These are phyloP conservation scores for Ectobius pallidus DNA, from an alignment of 2,888 invertebrate genomes.

Conservation along the genomic window DNA sequence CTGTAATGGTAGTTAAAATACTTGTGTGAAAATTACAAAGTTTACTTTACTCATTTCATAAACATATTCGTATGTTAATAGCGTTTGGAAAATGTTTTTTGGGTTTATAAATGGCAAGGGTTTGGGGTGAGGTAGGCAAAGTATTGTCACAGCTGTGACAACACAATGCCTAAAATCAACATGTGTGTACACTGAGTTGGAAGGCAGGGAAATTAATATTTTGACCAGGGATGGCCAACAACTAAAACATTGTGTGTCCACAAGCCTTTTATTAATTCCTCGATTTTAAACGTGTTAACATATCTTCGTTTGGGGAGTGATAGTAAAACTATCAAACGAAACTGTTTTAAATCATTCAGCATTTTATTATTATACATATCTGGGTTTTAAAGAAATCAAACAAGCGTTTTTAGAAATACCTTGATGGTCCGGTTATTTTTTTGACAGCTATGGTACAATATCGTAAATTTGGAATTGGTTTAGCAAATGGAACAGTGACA, in stretches of 20 bases:
- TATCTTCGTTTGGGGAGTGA: background rate
- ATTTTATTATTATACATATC: conserved; percentile 25
- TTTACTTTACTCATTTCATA: too few relatives aligned
- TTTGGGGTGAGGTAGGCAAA: conserved; percentile 1
- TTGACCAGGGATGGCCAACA: background rate
- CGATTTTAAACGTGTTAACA: background rate
- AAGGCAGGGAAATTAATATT: background rate
- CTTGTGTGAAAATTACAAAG: too few relatives aligned
- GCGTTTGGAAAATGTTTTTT: background rate
- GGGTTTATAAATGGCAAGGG: conserved; percentile 1
- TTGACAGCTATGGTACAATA: conserved; percentile 39
- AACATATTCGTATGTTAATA: too few relatives aligned
- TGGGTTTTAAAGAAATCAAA: conserved; percentile 37
- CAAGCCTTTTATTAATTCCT: conserved; percentile 11
- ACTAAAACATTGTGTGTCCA: conserved; percentile 2
- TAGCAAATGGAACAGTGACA: conserved; percentile 39
- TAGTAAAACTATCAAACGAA: background rate
- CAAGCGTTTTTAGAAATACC: conserved; percentile 39
- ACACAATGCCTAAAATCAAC: background rate
- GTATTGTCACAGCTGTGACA: conserved; percentile 1
- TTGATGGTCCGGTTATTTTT: conserved; percentile 36
- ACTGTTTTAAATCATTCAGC: conserved; percentile 9
- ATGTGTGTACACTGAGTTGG: background rate
- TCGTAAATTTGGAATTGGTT: conserved; percentile 34
- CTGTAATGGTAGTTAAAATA: too few relatives aligned